A percentile compares a stretch with the other conserved stretches of the same genome.
phyloP scores from a whole-genome alignment of 2,113 vertebrate species.

The Rhineura floridana region DNA sequence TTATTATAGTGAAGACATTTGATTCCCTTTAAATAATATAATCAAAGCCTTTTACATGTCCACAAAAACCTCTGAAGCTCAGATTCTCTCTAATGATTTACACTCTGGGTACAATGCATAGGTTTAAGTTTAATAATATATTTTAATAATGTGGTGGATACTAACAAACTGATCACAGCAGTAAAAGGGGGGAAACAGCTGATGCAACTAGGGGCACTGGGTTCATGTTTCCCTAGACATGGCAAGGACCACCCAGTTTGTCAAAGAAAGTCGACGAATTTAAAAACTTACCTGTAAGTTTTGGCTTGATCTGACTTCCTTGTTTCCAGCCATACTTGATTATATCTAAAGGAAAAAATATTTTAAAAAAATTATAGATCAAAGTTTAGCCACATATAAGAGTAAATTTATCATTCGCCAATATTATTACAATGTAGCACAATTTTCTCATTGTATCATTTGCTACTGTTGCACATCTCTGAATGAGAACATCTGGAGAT shows the following conservation, averaged over 20 bases:
- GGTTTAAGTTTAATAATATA: constrained; percentile 65
- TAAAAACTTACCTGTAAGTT: constrained; percentile 53
- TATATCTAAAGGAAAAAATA: constrained; percentile 48
- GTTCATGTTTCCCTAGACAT: constrained; percentile 63
- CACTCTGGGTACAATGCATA: constrained; percentile 63
- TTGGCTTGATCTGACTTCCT: constrained; percentile 53
- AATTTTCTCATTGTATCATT: not conserved
- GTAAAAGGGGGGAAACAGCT: constrained; percentile 61
- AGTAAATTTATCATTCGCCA: constrained; percentile 28
- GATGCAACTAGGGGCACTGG: constrained; percentile 55
- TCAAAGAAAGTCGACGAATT: constrained; percentile 60
- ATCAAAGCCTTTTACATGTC: constrained; percentile 59
- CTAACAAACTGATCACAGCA: constrained; percentile 69
- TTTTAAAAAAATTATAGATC: constrained; percentile 17
- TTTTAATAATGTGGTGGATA: constrained; percentile 65
- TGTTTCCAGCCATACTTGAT: constrained; percentile 48
- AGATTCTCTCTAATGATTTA: constrained; percentile 63
- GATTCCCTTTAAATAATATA: constrained; percentile 54
- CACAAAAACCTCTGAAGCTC: constrained; percentile 55
- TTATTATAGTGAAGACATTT: constrained; percentile 60
- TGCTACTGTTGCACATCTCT: not conserved
- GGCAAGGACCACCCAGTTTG: constrained; percentile 61
- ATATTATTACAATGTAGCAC: not conserved
- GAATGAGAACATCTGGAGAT: constrained; percentile 24
- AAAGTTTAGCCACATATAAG: constrained; percentile 48